Conservation (phyloP, 1,140 invertebrate genomes). For the Mylabris phalerata region DNA sequence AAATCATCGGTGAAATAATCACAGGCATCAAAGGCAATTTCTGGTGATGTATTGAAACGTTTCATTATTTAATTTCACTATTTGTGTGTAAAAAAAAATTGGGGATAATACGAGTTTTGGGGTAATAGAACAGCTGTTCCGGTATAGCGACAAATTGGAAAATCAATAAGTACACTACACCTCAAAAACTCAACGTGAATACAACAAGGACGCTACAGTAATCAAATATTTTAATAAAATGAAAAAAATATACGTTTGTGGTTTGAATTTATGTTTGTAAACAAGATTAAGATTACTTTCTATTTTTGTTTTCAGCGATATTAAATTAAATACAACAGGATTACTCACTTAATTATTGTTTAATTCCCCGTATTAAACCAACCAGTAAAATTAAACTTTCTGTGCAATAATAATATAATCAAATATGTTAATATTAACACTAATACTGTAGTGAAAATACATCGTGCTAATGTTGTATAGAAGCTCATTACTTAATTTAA, state of each 20-base stretch:
- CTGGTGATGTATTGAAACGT: slow-evolving; percentile 37
- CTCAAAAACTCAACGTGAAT: slow-evolving; percentile 1
- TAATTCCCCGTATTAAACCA: slow-evolving; percentile 28
- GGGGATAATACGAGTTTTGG: too few species aligned
- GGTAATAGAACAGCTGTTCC: too few species aligned
- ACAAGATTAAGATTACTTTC: too few species aligned
- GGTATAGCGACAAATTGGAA: too few species aligned
- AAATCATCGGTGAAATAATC: slow-evolving; percentile 62
- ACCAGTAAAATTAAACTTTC: slow-evolving; percentile 38
- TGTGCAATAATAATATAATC: slow-evolving; percentile 36
- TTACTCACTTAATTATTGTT: not conserved
- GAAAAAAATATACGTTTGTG: too few species aligned
- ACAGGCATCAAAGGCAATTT: slow-evolving; percentile 57
- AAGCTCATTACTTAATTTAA: slow-evolving; percentile 13
- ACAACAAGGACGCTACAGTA: slow-evolving; percentile 10
- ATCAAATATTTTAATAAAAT: too few species aligned
- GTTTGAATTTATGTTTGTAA: too few species aligned
- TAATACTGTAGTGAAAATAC: slow-evolving; percentile 36
- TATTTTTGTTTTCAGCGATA: too few species aligned
- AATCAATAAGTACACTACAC: too few species aligned
- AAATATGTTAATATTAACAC: slow-evolving; percentile 36
- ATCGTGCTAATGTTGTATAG: slow-evolving; percentile 32
- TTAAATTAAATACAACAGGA: too few species aligned
- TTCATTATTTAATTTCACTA: slow-evolving; percentile 6
- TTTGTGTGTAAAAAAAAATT: too few species aligned